Evolutionary conservation across 2,888 invertebrate genomes (phyloP).

Genomic region (Pomacea canaliculata): DNA sequence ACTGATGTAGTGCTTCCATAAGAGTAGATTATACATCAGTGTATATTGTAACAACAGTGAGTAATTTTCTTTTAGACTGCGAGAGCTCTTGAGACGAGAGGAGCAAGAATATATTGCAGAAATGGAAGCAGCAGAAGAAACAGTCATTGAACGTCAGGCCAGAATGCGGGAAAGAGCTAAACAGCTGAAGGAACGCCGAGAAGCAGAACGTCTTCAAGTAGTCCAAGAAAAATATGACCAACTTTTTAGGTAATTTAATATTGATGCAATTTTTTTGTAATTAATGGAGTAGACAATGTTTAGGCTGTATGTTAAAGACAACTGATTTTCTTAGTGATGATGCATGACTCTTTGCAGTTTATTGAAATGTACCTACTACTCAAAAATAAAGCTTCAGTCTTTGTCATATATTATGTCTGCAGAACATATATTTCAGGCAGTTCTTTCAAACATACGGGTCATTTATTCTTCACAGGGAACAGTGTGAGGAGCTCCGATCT

Average conservation of each 20-base stretch:
- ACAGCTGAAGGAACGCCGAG: constrained; percentile 65
- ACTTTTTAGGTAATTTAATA: constrained; percentile 63
- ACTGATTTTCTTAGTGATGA: no score
- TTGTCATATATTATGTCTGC: no score
- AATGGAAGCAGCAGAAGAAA: constrained; percentile 66
- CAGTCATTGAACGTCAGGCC: constrained; percentile 66
- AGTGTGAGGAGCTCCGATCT: constrained; percentile 68
- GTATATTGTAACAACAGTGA: no score
- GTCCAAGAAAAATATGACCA: constrained; percentile 69
- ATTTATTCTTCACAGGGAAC: constrained; percentile 46
- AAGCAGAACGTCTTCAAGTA: constrained; percentile 62
- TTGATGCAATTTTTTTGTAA: background rate
- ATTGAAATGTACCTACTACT: no score
- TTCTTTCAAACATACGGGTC: no score
- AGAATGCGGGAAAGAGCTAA: constrained; percentile 68
- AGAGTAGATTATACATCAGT: no score
- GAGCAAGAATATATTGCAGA: constrained; percentile 59
- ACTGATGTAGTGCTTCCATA: no score
- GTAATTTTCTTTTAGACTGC: constrained; percentile 20
- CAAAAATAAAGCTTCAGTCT: no score
- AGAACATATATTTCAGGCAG: no score
- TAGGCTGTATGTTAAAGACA: no score
- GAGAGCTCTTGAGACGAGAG: constrained; percentile 53
- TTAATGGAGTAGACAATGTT: no score
- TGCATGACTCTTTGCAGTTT: no score